Conservation (phyloP, 2,113 vertebrate species). For the Cygnus buccinator region DNA sequence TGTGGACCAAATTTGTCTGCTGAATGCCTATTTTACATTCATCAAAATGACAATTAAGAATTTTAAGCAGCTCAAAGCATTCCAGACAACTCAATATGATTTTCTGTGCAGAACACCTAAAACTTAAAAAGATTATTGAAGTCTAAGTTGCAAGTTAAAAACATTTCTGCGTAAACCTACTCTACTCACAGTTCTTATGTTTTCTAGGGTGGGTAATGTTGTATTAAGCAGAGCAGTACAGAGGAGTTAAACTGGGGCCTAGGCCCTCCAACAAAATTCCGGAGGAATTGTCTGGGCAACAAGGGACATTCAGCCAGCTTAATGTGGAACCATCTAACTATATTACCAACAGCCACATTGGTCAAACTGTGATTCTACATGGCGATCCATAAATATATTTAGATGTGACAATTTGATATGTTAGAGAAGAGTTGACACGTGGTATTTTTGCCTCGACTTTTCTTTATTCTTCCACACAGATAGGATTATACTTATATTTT, state of each 20-base stretch:
- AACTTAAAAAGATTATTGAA: not conserved
- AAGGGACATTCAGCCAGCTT: not conserved
- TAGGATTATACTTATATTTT: not conserved
- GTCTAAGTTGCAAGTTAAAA: not conserved
- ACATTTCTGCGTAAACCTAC: not conserved
- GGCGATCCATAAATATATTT: not conserved
- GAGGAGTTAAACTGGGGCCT: not conserved
- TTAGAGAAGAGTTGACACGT: not conserved
- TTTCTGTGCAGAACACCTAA: constrained; percentile 1
- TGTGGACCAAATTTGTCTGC: not conserved
- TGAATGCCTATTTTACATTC: constrained; percentile 2
- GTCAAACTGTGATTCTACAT: not conserved
- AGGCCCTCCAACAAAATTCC: not conserved
- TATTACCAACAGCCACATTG: not conserved
- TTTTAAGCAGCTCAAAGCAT: constrained; percentile 32
- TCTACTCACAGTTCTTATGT: not conserved
- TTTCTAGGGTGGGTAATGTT: not conserved
- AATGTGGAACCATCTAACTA: not conserved
- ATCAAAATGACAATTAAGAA: constrained; percentile 41
- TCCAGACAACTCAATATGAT: not conserved
- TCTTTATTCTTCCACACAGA: not conserved
- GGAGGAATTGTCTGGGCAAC: not conserved
- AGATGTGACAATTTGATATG: not conserved
- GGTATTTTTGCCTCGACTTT: not conserved
- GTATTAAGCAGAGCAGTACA: not conserved